Base-by-base conservation (phyloP, 2,113 vertebrate genomes). In the Rhombomys opimus region DNA sequence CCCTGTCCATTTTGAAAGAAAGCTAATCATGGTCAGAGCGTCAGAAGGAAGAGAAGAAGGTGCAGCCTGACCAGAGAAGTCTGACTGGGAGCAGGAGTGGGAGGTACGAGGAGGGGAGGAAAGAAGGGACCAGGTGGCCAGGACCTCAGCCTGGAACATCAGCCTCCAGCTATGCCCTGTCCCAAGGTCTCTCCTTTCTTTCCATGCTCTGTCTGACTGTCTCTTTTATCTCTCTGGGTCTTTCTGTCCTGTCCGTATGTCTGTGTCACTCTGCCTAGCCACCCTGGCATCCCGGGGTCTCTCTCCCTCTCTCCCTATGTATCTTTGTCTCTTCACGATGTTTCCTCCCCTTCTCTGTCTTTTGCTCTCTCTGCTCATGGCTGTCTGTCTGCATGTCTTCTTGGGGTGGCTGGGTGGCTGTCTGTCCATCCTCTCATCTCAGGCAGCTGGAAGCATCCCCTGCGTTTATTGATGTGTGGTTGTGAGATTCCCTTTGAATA, bases 401-500 rank as follows among this genome's bases (percentile, higher is more conserved):
- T 77, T 65, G 61, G 93, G 52, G 59, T 35, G 7, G 52, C 32
- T 89, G 91, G 52, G 67, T 46, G 10, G 54, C 70, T 78, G 72
- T 91, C 46, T 95, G 89, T 96, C 94, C 5, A 7, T 86, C 59
- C 41, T 22, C 81, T 7, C 1, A 50, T 63, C 97, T 85, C 72
- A 50, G 86, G 84, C 76, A 95, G 63, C 81, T 89, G 93, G 68
- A 96, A 91, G 75, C 75, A 86, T 90, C 95, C 98, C 63, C 93
- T 73, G 78, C 75, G 59, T 97, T 98, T 96, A 95, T 96, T 97
- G 98, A 97, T 90, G 93, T 96, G 96, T 87, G 81, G 96, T 98
- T 97, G 96, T 98, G 98, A 98, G 98, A 97, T 97, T 98, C 96
- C 85, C 97, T 98, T 98, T 98, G 98, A 98, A 98, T 98, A 97